Evolutionary conservation across 2,888 invertebrate genomes (phyloP).

Genomic region (Sarcophaga subvicina): DNA sequence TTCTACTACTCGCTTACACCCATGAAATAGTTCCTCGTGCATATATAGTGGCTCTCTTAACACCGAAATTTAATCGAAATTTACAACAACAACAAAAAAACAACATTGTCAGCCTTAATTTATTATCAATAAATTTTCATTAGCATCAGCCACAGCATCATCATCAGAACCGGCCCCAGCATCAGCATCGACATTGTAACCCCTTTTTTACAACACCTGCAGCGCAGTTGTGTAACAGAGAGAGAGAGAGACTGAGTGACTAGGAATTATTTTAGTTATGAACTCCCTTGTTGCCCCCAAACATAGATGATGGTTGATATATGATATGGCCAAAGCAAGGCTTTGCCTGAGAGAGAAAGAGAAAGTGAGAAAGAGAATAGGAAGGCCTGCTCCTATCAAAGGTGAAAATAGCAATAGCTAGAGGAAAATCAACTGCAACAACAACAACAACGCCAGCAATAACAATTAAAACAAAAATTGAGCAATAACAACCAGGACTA

Average conservation of each 20-base stretch:
- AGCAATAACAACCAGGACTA: background rate
- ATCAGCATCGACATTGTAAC: conserved; percentile 56
- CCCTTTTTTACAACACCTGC: conserved; percentile 69
- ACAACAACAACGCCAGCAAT: background rate
- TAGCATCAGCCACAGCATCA: conserved; percentile 71
- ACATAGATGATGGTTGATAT: too few species aligned
- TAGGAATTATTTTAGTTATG: too few species aligned
- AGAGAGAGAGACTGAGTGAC: too few species aligned
- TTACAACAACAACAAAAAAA: conserved; percentile 31
- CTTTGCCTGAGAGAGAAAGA: conserved; percentile 42
- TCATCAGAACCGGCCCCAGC: too few species aligned
- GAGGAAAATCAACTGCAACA: conserved; percentile 22
- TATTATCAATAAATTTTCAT: conserved; percentile 80
- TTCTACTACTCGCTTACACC: background rate
- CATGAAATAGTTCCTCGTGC: background rate
- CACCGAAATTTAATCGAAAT: conserved; percentile 62
- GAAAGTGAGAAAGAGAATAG: conserved; percentile 14
- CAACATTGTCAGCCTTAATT: conserved; percentile 76
- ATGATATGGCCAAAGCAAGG: background rate
- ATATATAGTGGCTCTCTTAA: background rate
- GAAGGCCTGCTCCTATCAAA: background rate
- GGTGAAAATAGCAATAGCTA: conserved; percentile 10
- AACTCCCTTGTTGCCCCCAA: too few species aligned
- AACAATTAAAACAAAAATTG: background rate
- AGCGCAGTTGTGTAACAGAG: conserved; percentile 44